Conservation (phyloP, 2,797 vertebrate genomes). For the Rhadinocentrus ornatus region DNA sequence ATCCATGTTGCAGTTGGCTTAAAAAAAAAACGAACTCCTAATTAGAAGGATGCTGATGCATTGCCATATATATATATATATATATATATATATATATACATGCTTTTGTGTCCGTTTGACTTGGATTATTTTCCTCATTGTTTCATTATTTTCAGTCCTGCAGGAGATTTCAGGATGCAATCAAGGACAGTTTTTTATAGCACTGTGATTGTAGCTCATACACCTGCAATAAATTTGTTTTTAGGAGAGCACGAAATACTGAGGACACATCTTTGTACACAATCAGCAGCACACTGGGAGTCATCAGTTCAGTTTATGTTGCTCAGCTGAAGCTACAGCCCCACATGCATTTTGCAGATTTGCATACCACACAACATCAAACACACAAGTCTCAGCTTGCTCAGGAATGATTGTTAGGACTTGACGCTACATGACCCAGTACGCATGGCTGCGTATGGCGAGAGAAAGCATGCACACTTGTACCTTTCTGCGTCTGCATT, state of each 20-base stretch:
- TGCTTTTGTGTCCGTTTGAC: slow-evolving; percentile 22
- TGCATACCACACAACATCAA: slow-evolving; percentile 26
- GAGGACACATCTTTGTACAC: background rate
- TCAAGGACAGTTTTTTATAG: slow-evolving; percentile 30
- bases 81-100: background rate
- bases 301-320: slow-evolving; percentile 20
- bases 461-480: background rate
- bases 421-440: slow-evolving; percentile 49
- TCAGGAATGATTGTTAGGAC: slow-evolving; percentile 35
- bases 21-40: slow-evolving; percentile 24
- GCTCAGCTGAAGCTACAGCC: slow-evolving; percentile 25
- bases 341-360: slow-evolving; percentile 8
- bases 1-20: slow-evolving; percentile 6
- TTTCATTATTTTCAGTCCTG: slow-evolving; percentile 4
- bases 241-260: slow-evolving; percentile 30
- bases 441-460: slow-evolving; percentile 47
- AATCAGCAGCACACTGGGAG: background rate
- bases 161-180: slow-evolving; percentile 16
- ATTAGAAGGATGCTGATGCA: slow-evolving; percentile 51
- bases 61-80: no score
- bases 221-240: slow-evolving; percentile 49
- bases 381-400: slow-evolving; percentile 47
- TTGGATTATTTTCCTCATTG: background rate
- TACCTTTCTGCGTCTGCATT: background rate
- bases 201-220: slow-evolving; percentile 5